A percentile compares a stretch with the other conserved stretches of the same genome.
Evolutionary conservation across 2,888 invertebrate genomes (phyloP).

Genomic region (Apodemia duryi): DNA sequence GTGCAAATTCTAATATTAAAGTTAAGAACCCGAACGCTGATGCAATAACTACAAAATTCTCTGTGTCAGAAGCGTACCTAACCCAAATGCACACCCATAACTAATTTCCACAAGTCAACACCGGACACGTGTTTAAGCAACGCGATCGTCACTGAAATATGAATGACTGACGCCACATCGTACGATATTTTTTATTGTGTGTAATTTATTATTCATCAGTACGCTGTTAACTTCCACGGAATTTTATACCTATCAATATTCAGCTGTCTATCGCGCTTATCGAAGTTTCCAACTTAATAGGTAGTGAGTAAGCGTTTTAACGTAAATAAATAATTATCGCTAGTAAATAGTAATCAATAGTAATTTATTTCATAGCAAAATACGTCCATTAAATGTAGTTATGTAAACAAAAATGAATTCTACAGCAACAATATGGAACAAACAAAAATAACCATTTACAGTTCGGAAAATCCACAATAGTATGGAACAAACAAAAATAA

Average conservation of each 20-base stretch:
- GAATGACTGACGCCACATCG: constrained; percentile 59
- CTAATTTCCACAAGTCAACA: constrained; percentile 1
- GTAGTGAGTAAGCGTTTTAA: constrained; percentile 12
- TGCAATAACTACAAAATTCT: background rate
- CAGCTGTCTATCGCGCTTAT: background rate
- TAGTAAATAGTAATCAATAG: background rate
- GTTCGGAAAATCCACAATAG: too few relatives aligned
- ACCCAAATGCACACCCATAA: background rate
- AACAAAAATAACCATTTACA: too few relatives aligned
- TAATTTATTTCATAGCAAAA: too few relatives aligned
- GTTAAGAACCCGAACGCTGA: background rate
- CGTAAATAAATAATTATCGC: constrained; percentile 16
- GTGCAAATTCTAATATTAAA: too few relatives aligned
- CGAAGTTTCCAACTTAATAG: background rate
- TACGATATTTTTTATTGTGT: constrained; percentile 52
- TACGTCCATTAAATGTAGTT: too few relatives aligned
- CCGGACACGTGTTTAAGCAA: constrained; percentile 21
- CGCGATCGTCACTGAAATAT: constrained; percentile 28
- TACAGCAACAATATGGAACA: too few relatives aligned
- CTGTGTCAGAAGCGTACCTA: background rate
- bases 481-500: too few relatives aligned
- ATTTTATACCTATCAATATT: constrained; percentile 5
- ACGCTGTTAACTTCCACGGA: constrained; percentile 19
- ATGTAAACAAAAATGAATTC: too few relatives aligned
- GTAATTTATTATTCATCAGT: constrained; percentile 28